A percentile compares a stretch with the other conserved stretches of the same genome.
phyloP scores from a whole-genome alignment of 30 jellyfish, hydroid and myxozoan genomes.

The Aurelia aurita complex sp. Pacific region DNA sequence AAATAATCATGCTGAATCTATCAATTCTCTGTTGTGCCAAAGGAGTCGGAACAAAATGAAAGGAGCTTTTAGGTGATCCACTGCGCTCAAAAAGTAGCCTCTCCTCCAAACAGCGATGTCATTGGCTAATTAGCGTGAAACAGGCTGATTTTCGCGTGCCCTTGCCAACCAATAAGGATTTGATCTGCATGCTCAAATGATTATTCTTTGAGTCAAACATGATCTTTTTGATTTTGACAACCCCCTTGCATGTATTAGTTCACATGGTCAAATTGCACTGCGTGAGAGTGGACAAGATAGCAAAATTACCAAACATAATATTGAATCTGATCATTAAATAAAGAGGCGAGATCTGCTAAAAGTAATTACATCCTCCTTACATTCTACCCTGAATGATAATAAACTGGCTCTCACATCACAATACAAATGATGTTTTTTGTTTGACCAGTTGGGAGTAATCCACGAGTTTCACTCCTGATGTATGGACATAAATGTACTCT shows the following conservation, averaged over 20 bases:
- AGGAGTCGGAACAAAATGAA: no score
- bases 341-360: slow-evolving; percentile 2
- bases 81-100: no score
- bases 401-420: not conserved
- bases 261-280: not conserved
- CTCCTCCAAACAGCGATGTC: no score
- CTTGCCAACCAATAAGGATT: no score
- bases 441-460: slow-evolving; percentile 39
- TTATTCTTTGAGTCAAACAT: no score
- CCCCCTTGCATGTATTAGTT: not conserved
- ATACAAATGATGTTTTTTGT: not conserved
- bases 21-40: no score
- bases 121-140: no score
- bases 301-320: slow-evolving; percentile 1
- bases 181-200: no score
- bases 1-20: no score
- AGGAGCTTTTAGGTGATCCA: no score
- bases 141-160: no score
- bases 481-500: slow-evolving; percentile 9
- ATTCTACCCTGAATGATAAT: not conserved
- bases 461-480: slow-evolving; percentile 7
- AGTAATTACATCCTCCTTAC: not conserved
- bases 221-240: not conserved
- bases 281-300: slow-evolving; percentile 24
- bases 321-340: not conserved